These are phyloP conservation scores for Aelia acuminata DNA, from an alignment of 2,888 invertebrate genomes.

Conservation along the genomic window DNA sequence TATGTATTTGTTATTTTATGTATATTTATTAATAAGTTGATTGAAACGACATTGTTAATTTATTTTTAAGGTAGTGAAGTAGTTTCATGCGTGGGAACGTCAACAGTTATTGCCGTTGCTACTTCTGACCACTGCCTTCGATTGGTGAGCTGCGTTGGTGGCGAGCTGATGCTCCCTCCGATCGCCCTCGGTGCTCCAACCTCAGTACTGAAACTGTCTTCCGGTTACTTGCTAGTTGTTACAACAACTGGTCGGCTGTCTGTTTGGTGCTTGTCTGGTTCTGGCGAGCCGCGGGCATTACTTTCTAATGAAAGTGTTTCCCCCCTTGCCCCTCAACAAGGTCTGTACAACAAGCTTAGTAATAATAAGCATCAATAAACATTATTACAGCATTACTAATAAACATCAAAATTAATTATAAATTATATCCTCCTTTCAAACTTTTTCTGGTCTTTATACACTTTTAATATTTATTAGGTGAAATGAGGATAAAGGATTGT, in stretches of 20 bases:
- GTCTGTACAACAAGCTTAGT: conserved; percentile 24
- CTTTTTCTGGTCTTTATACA: background rate
- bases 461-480: conserved; percentile 66
- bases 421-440: background rate
- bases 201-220: conserved; percentile 73
- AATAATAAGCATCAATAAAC: background rate
- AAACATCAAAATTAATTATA: no score
- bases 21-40: background rate
- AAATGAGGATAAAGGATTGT: conserved; percentile 75
- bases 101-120: conserved; percentile 75
- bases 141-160: conserved; percentile 73
- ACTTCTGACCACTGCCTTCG: conserved; percentile 80
- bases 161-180: conserved; percentile 72
- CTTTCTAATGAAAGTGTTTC: conserved; percentile 73
- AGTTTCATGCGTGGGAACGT: conserved; percentile 75
- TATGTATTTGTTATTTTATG: background rate
- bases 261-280: conserved; percentile 76
- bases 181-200: conserved; percentile 74
- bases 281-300: conserved; percentile 67
- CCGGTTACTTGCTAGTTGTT: conserved; percentile 72
- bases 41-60: background rate
- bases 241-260: conserved; percentile 73
- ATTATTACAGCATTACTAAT: no score
- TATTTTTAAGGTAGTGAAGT: conserved; percentile 73
- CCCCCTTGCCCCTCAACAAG: conserved; percentile 68